Percentiles rank a stretch among this genome's conserved stretches.
Evolutionary conservation across 2,888 invertebrate species (phyloP).

Genomic region (Thereva unica): DNA sequence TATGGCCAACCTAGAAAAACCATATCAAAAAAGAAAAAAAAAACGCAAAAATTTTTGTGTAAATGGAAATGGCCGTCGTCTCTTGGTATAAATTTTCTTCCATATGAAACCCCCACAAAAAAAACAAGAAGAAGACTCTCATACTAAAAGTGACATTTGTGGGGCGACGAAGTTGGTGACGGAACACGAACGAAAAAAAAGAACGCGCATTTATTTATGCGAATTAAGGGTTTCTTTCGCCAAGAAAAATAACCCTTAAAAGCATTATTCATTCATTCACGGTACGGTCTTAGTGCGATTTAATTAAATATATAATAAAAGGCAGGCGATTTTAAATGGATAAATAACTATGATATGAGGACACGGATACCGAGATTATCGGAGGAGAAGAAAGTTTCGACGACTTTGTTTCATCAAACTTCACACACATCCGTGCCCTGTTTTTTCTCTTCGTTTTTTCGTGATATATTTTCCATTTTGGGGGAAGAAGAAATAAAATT

Average conservation of each 20-base stretch:
- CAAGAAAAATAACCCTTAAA: not conserved
- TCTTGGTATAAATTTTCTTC: too few relatives aligned
- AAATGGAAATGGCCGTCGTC: too few relatives aligned
- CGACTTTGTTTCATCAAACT: conserved; percentile 23
- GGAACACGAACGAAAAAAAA: not conserved
- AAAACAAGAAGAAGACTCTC: conserved; percentile 19
- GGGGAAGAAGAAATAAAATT: too few relatives aligned
- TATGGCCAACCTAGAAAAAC: too few relatives aligned
- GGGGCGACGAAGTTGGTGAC: not conserved
- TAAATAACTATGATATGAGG: conserved; percentile 8
- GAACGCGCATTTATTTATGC: not conserved
- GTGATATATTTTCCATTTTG: not conserved
- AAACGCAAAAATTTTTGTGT: too few relatives aligned
- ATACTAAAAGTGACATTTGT: conserved; percentile 29
- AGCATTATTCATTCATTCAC: too few relatives aligned
- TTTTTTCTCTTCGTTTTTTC: conserved; percentile 9
- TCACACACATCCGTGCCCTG: conserved; percentile 24
- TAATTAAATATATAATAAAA: too few relatives aligned
- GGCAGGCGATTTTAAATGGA: too few relatives aligned
- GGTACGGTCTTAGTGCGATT: too few relatives aligned
- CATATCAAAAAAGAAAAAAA: too few relatives aligned
- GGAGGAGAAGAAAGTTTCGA: conserved; percentile 19
- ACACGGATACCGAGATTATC: conserved; percentile 22
- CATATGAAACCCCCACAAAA: too few relatives aligned
- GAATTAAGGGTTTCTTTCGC: not conserved